Evolutionary conservation across 2,797 vertebrate species (phyloP).

Genomic region (Orestias chungarensis): DNA sequence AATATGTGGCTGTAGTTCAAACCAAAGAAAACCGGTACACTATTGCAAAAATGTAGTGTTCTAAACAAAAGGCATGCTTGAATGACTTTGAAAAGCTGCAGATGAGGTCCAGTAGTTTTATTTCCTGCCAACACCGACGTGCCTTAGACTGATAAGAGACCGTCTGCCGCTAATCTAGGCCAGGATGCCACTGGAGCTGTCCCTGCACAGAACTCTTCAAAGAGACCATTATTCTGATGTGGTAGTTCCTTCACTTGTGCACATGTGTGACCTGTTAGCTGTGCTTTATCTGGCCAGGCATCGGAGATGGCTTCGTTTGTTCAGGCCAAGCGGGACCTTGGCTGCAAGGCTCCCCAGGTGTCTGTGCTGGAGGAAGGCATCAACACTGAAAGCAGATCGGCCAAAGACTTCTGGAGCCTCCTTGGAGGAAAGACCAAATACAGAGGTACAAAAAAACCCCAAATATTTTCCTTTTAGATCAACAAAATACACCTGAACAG

Average conservation of each 20-base stretch:
- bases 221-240: neutral
- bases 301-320: conserved; percentile 84
- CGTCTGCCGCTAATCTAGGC: neutral
- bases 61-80: neutral
- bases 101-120: neutral
- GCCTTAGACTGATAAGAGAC: conserved; percentile 12
- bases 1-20: neutral
- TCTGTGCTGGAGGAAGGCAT: conserved; percentile 83
- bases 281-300: conserved; percentile 65
- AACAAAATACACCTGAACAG: neutral
- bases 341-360: conserved; percentile 83
- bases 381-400: conserved; percentile 79
- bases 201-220: neutral
- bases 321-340: conserved; percentile 84
- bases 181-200: neutral
- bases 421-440: conserved; percentile 81
- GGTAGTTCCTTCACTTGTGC: neutral
- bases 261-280: neutral
- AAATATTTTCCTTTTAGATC: neutral
- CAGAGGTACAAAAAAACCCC: conserved; percentile 75
- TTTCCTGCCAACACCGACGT: conserved; percentile 13
- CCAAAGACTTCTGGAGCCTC: conserved; percentile 85
- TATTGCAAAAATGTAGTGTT: too few species aligned
- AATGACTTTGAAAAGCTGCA: neutral
- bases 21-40: too few species aligned